Base-by-base conservation (phyloP, 2,113 vertebrate genomes). In the Lycocorax pyrrhopterus region DNA sequence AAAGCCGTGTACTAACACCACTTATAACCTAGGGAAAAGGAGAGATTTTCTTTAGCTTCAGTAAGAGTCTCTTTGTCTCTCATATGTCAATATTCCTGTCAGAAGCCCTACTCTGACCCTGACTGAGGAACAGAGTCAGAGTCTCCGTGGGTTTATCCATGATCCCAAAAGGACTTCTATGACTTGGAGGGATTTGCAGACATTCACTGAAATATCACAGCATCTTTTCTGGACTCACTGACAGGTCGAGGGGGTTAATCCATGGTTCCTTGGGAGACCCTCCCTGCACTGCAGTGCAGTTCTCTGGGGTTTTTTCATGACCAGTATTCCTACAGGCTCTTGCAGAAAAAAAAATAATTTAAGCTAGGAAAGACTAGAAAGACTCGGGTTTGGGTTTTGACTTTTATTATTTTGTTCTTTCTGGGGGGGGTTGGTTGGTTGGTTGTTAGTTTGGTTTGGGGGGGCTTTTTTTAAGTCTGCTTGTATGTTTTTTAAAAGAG, bases 341-440 rank as follows among this genome's bases (percentile, higher is more conserved):
- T 43, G 7, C 1, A 74, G 30, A 29, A 17, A 71, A 66, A n/a
- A n/a, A 44, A 30, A 30, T 6, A 2, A 13, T 9, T 39, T 29
- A 73, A 87, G 13, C 6, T 4, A 71, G 16, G 7, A 39, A 77
- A 62, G 56, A 71, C 2, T 1, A 67, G 41, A 63, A 85, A 59
- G 10, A 27, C 1, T 47, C 6, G 10, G 2, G 0, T 22, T 59
- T 64, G 9, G 0, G 1, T 4, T 35, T 46, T 19, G 4, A 20
- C 62, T 63, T 60, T 85, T 32, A 7, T 14, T 37, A 13, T 26
- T 51, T 66, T 51, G 1, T 10, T n/a, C 72, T 51, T 13, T n/a
- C 33, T 53, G 5, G 6, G 6, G 5, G 3, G 8, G n/a, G n/a
- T n/a, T n/a, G n/a, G 10, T 33, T 52, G 2, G 4, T 64, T 46